Conservation (phyloP, 2,797 vertebrate genomes). For the Notolabrus celidotus region DNA sequence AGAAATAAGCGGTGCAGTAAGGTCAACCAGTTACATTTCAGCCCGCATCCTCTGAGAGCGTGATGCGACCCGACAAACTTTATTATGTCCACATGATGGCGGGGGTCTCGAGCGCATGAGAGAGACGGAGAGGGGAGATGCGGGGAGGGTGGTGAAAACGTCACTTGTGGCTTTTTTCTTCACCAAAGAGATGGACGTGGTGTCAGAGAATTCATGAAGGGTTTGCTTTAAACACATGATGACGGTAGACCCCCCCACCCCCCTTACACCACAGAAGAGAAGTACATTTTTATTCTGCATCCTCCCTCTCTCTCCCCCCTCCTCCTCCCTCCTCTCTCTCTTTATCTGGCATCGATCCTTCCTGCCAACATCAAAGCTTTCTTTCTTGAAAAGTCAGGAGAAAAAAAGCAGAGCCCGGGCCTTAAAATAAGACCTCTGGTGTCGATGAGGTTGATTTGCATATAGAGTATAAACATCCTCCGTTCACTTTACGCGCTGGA, state of each 20-base stretch:
- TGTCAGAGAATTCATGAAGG: slow-evolving; percentile 28
- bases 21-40: slow-evolving; percentile 59
- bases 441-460: slow-evolving; percentile 67
- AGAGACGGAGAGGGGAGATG: slow-evolving; percentile 12
- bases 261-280: slow-evolving; percentile 49
- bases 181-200: not conserved
- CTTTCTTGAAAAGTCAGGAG: slow-evolving; percentile 77
- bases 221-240: slow-evolving; percentile 58
- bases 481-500: slow-evolving; percentile 41
- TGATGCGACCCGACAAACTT: slow-evolving; percentile 63
- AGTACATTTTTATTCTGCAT: slow-evolving; percentile 71
- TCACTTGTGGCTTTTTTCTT: slow-evolving; percentile 59
- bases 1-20: slow-evolving; percentile 70
- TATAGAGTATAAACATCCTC: slow-evolving; percentile 70
- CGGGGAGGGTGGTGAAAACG: not conserved
- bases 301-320: slow-evolving; percentile 15
- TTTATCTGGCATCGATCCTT: slow-evolving; percentile 71
- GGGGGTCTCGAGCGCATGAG: not conserved
- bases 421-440: slow-evolving; percentile 64
- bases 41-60: slow-evolving; percentile 34
- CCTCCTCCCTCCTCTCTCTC: slow-evolving; percentile 25
- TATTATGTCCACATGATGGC: slow-evolving; percentile 53
- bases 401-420: slow-evolving; percentile 18
- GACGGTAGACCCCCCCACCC: slow-evolving; percentile 54
- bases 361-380: slow-evolving; percentile 79